Percentiles rank a stretch among this genome's conserved stretches.
Evolutionary conservation across 2,113 vertebrate genomes (phyloP).

Genomic region (Shinisaurus crocodilurus): DNA sequence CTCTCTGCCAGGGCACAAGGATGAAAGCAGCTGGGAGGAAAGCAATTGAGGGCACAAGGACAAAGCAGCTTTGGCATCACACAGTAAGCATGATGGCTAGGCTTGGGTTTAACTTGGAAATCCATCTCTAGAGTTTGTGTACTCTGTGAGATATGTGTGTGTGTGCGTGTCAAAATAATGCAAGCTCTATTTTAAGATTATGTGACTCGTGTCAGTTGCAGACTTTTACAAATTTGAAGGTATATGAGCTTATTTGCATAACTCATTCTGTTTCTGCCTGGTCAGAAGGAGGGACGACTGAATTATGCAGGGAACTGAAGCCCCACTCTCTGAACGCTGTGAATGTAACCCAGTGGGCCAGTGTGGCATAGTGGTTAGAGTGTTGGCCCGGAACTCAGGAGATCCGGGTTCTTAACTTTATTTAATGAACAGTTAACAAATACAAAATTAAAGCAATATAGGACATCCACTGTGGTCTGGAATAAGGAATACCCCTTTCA

Average conservation of each 20-base stretch:
- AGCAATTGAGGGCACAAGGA: background rate
- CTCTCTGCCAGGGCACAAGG: background rate
- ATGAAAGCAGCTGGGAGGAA: conserved; percentile 3
- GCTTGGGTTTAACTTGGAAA: conserved; percentile 1
- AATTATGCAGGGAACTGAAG: no score
- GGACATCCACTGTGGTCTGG: background rate
- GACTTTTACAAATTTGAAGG: background rate
- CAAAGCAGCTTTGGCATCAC: background rate
- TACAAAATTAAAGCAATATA: background rate
- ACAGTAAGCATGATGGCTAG: background rate
- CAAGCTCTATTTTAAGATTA: background rate
- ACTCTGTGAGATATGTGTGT: no score
- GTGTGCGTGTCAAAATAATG: background rate
- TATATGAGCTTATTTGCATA: background rate
- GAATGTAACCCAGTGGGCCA: no score
- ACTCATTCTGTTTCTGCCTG: background rate
- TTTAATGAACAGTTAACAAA: background rate
- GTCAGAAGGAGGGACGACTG: background rate
- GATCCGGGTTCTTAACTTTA: background rate
- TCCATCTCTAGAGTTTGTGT: background rate
- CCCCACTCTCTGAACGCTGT: background rate
- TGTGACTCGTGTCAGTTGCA: background rate
- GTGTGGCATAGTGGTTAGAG: no score
- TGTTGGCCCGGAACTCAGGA: no score
- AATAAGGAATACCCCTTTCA: background rate